Base-by-base conservation (phyloP, 2,113 vertebrate genomes). In the Elgaria multicarinata region DNA sequence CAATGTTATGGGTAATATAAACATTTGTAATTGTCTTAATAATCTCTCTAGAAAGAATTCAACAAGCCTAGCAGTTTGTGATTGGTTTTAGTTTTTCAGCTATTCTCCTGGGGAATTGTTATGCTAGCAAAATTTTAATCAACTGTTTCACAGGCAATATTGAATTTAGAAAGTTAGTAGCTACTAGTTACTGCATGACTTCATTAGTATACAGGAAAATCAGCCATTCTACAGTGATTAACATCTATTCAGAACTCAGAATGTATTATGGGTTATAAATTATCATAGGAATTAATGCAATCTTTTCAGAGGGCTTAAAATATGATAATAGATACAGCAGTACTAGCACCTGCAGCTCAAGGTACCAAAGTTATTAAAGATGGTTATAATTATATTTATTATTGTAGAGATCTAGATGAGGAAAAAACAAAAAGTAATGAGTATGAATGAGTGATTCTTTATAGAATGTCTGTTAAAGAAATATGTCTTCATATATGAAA, bases 311-410 rank as follows among this genome's bases (percentile, higher is more conserved):
- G 93, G 96, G 91, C 95, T 98, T 98, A 97, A 98, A 97, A 97
- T 98, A 98, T 98, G 97, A 97, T 98, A 98, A 98, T 98, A 97
- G 95, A 97, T 97, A 97, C 97, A 97, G 96, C 96, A 96, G 96
- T 89, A 95, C 93, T 93, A 97, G 96, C 97, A 98, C 97, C 97
- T 97, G 97, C 96, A 97, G 96, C 96, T 97, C 95, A 97, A 96
- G 97, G 96, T 97, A 97, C 95, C 93, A 92, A 96, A 97, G 95
- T 97, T 97, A 97, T 97, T 97, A 97, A 97, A 97, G 95, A 96
- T 96, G 94, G 95, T 85, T 97, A 96, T 97, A 97, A 98, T 97
- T 97, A 97, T 97, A 97, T 98, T 97, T 98, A 97, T 98, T 97
- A 96, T 97, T 97, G 94, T 96, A 96, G 94, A 93, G 93, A 96